Evolutionary conservation across 2,888 invertebrate species (phyloP), one percentile per base, ranked within the genome.

Genomic region (Deilephila elpenor): DNA sequence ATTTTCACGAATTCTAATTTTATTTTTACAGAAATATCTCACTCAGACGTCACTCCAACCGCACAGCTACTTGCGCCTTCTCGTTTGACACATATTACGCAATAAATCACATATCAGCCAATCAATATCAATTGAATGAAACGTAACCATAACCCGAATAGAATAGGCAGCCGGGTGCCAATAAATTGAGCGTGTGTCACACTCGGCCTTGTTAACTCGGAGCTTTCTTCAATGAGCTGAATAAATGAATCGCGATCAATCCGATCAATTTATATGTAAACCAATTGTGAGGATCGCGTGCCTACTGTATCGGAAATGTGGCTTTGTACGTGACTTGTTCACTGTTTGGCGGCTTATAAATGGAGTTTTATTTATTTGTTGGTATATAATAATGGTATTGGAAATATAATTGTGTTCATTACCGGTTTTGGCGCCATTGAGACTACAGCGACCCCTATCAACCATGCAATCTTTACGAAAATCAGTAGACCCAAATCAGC

Each of bases 191-290:
- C 25, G 44, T 44, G 25, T 67, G 62, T 64, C 61, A 17, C 61
- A 64, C 34, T 11, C 34, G 34, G 19, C 37, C 64, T 64, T 20
- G 60, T 60, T 17, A 60, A 60, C 60, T 11, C 8, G n/a, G 25
- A 67, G 67, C 67, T 51, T 67, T 67, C 67, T 17, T 51, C 67
- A 51, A 51, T 25, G 67, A 67, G 67, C 67, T 56, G 64, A 64
- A 67, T 73, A 67, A 73, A 73, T 73, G 59, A 67, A 67, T 73
- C 37, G 59, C 56, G 59, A 59, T 67, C 37, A 37, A 67, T 64
- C 59, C 64, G 25, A 73, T 37, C 67, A 59, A 73, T 59, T 64
- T 73, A 25, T 59, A 37, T 59, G 25, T 37, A 20, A 64, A 72
- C 64, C 20, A 59, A 34, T 64, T 37, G 56, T 25, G 34, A 17